These are phyloP conservation scores for Stictocephala bisonia DNA, from an alignment of 2,888 invertebrate species.

Conservation along the genomic window DNA sequence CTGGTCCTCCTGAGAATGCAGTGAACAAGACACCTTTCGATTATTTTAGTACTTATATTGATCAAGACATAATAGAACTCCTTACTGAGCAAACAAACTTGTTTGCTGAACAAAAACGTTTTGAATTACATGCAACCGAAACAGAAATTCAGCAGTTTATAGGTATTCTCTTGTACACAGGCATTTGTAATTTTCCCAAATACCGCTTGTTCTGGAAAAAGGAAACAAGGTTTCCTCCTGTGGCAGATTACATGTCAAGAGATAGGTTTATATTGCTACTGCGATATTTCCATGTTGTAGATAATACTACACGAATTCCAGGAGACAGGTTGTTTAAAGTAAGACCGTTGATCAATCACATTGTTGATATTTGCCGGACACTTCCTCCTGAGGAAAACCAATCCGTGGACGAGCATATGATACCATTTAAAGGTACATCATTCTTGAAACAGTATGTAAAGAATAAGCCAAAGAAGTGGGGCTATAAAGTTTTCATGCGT, in stretches of 20 bases:
- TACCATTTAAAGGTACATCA: constrained; percentile 59
- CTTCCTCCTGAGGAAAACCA: constrained; percentile 56
- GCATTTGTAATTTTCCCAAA: constrained; percentile 55
- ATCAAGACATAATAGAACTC: constrained; percentile 35
- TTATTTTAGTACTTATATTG: constrained; percentile 43
- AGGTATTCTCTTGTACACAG: constrained; percentile 45
- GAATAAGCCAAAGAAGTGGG: constrained; percentile 51
- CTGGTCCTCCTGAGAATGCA: constrained; percentile 38
- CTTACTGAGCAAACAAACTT: constrained; percentile 42
- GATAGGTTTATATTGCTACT: constrained; percentile 54
- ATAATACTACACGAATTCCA: constrained; percentile 48
- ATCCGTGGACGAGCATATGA: constrained; percentile 60
- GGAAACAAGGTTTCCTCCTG: constrained; percentile 52
- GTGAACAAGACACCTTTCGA: constrained; percentile 41
- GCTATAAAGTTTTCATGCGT: constrained; percentile 49
- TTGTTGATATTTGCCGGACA: constrained; percentile 46
- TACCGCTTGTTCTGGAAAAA: constrained; percentile 57
- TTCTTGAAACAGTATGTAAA: constrained; percentile 49
- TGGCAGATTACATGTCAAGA: constrained; percentile 56
- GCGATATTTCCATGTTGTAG: constrained; percentile 20
- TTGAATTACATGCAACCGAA: constrained; percentile 24
- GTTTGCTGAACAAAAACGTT: constrained; percentile 42
- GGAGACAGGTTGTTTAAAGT: constrained; percentile 55
- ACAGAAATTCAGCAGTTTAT: constrained; percentile 45
- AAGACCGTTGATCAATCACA: constrained; percentile 50